Conservation (phyloP, 92 coral and sea anemone species). For the Plumapathes pennacea region DNA sequence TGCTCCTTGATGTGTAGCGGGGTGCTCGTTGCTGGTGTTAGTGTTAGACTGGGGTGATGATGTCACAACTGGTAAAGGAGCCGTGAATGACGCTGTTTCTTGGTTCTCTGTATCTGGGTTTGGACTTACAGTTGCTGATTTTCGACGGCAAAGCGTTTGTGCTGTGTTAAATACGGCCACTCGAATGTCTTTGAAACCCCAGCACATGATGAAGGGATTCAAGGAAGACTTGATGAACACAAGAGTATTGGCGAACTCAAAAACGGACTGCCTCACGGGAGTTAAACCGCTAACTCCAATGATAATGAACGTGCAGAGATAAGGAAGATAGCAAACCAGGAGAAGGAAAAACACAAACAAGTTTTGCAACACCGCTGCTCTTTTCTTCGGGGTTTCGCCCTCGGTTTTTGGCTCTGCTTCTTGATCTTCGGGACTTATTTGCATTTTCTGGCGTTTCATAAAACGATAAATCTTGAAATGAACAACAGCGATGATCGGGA, state of each 20-base stretch:
- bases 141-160: too few species aligned
- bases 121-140: too few species aligned
- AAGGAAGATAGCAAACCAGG: constrained; percentile 18
- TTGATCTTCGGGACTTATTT: too few species aligned
- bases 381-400: constrained; percentile 5
- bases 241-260: constrained; percentile 22
- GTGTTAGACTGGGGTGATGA: too few species aligned
- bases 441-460: constrained; percentile 15
- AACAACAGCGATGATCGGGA: constrained; percentile 9
- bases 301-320: constrained; percentile 13
- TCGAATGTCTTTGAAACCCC: constrained; percentile 28
- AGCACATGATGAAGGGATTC: constrained; percentile 22
- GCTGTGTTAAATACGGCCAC: too few species aligned
- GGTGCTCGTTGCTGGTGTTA: too few species aligned
- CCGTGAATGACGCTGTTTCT: too few species aligned
- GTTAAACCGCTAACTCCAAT: constrained; percentile 10
- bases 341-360: constrained; percentile 21
- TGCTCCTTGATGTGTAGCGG: too few species aligned
- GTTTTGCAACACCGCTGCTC: constrained; percentile 10
- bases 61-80: too few species aligned
- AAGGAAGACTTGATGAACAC: constrained; percentile 21
- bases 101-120: too few species aligned
- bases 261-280: not conserved
- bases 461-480: constrained; percentile 14
- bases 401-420: constrained; percentile 1